Evolutionary conservation across 2,797 vertebrate species (phyloP), one percentile per base, ranked within the genome.

Genomic region (Periophthalmus magnuspinnatus): DNA sequence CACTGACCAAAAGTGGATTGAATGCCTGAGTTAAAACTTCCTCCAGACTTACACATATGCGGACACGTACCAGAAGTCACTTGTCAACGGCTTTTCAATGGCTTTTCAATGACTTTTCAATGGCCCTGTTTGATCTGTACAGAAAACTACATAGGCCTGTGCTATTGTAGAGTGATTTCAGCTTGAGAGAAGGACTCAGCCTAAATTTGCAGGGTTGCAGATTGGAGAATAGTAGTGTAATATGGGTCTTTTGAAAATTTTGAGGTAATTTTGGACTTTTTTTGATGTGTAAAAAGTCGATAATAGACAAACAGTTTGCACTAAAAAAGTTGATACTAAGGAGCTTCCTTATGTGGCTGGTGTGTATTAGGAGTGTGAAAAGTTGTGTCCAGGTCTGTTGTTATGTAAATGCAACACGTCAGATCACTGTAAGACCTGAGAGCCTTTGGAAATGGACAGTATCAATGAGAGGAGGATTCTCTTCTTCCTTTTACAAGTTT

Each of bases 311-410:
- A 57, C 11, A 24, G 21, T 28, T 56, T 54, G 11, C 56, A 17
- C 55, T 14, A 28, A 5, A 45, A 11, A 11, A 45, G 41, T 11
- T 13, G 41, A 45, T 45, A 45, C 32, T 33, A 36, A 61, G 21
- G 34, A 21, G 17, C 34, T 9, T 62, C 34, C 34, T 21, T 3
- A 24, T 45, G 21, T 6, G 8, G 6, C 13, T 1, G 16, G 48
- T 64, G 62, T 64, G 14, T 22, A 64, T 64, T 64, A 64, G 41
- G 48, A 28, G 62, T 64, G 62, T 64, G 62, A 47, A 64, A 24
- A 47, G 61, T 63, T 63, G 61, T 63, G 61, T 45, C 36, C 19
- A 47, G 41, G 41, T 28, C 38, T 64, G 38, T 64, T 61, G 41
- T 64, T 22, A 64, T 64, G 36, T 17, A 41, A 61, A 63, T 45